These are phyloP conservation scores for Melopsittacus undulatus DNA, from an alignment of 2,797 vertebrate species.

Conservation along the genomic window DNA sequence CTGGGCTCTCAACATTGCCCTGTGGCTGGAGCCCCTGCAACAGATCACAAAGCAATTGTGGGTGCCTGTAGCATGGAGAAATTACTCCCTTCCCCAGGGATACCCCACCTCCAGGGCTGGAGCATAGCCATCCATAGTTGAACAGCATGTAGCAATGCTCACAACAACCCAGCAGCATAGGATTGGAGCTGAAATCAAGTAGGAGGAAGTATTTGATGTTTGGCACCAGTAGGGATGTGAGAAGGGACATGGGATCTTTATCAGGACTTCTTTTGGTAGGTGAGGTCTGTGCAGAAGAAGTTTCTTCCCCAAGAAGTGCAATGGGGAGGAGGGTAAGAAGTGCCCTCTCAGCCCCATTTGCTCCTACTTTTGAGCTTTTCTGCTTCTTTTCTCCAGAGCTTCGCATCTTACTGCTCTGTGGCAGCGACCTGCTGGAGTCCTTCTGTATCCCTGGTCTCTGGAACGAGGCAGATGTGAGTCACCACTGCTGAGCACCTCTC, in stretches of 20 bases:
- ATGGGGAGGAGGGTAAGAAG: neutral
- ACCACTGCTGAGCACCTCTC: neutral
- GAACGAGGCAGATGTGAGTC: constrained; percentile 97
- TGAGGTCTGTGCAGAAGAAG: neutral
- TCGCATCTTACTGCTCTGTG: constrained; percentile 96
- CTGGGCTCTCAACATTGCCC: neutral
- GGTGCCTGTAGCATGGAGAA: neutral
- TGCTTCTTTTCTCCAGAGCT: constrained; percentile 78
- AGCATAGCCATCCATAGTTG: neutral
- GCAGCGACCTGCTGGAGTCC: constrained; percentile 96
- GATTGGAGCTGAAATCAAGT: neutral
- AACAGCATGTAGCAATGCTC: neutral
- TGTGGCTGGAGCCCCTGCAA: neutral
- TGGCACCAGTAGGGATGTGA: neutral
- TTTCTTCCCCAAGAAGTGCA: neutral
- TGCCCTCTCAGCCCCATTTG: neutral
- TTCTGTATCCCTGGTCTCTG: constrained; percentile 98
- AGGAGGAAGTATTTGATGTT: neutral
- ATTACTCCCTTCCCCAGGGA: rapidly evolving
- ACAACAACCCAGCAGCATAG: neutral
- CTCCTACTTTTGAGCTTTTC: neutral
- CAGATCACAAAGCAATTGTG: neutral
- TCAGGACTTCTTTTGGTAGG: neutral
- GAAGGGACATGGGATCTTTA: neutral
- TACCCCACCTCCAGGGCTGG: neutral